Evolutionary conservation across 2,797 vertebrate species (phyloP).

Genomic region (Enteromius treurensis): DNA sequence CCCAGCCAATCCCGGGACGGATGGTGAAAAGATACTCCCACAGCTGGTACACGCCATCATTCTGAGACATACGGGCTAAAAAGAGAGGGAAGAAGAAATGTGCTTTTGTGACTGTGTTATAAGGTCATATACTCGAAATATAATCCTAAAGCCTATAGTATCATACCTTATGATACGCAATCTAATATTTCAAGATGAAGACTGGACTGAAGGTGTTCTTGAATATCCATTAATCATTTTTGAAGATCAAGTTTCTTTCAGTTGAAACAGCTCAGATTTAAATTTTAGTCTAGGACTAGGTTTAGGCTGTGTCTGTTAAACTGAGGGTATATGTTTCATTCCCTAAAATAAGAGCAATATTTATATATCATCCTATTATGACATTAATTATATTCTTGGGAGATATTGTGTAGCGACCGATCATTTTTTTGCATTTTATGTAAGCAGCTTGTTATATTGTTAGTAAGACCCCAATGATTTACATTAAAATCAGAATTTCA

Average conservation of each 20-base stretch:
- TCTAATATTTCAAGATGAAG: background rate
- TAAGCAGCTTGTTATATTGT: background rate
- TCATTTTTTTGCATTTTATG: background rate
- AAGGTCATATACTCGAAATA: background rate
- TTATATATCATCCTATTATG: background rate
- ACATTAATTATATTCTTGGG: background rate
- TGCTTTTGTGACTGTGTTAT: background rate
- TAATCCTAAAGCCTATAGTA: background rate
- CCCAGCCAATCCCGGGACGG: constrained; percentile 81
- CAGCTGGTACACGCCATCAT: constrained; percentile 62
- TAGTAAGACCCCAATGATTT: background rate
- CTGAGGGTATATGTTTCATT: background rate
- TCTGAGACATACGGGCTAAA: constrained; percentile 70
- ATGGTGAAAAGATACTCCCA: constrained; percentile 84
- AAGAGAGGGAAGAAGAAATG: background rate
- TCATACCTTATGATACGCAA: background rate
- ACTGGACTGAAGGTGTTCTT: background rate
- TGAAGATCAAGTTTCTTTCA: no score
- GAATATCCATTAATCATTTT: background rate
- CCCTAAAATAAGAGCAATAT: background rate
- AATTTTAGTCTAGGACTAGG: no score
- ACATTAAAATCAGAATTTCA: background rate
- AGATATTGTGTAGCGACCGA: no score
- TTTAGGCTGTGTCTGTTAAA: no score
- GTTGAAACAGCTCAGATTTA: no score